These are phyloP conservation scores for Tipula unca DNA, from an alignment of 2,888 invertebrate genomes.

Conservation along the genomic window DNA sequence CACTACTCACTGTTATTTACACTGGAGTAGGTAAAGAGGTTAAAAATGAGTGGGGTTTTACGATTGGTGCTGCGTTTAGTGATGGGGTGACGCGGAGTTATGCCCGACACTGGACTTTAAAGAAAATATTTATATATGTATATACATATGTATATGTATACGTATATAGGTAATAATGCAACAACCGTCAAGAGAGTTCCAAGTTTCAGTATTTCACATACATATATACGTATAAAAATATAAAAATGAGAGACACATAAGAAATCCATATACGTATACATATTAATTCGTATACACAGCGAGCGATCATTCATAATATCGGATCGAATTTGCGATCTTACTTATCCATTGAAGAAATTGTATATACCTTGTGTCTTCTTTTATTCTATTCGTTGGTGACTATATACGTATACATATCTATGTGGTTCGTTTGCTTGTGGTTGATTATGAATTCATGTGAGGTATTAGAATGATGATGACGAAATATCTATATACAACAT, in stretches of 20 bases:
- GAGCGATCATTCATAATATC: neutral
- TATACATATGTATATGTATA: too few species aligned
- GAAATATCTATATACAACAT: neutral
- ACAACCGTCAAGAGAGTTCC: neutral
- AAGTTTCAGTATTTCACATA: neutral
- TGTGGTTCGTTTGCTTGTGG: neutral
- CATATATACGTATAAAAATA: neutral
- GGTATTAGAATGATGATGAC: neutral
- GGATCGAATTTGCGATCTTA: neutral
- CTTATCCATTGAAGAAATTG: neutral
- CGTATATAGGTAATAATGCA: neutral
- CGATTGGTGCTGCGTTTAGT: neutral
- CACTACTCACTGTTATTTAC: slow-evolving; percentile 14
- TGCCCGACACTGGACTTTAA: neutral
- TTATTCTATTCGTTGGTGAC: neutral
- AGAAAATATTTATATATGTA: neutral
- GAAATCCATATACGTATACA: neutral
- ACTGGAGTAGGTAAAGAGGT: neutral
- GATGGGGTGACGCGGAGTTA: too few species aligned
- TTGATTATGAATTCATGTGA: neutral
- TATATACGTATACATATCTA: neutral
- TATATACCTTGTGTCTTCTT: neutral
- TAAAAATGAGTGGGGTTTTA: neutral
- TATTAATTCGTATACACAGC: neutral
- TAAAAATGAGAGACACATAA: too few species aligned